Evolutionary conservation across 2,113 vertebrate genomes (phyloP), one percentile per base, ranked within the genome.

Genomic region (Amblyornis subalaris): DNA sequence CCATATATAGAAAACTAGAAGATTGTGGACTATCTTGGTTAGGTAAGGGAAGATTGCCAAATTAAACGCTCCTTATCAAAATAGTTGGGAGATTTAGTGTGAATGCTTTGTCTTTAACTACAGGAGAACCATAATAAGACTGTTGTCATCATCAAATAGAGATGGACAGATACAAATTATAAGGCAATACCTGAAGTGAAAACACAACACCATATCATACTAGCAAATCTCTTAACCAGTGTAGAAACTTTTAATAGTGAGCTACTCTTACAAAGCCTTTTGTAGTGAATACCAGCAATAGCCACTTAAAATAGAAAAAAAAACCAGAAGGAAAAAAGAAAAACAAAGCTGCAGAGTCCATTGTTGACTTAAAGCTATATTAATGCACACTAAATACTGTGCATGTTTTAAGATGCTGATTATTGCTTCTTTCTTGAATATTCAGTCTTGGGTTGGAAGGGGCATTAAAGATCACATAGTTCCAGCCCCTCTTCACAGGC

Each of bases 291-390:
- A 58, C 6, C 14, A 25, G 21, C 45, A 83, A 71, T 23, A 40
- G 40, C 5, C 3, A 12, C 10, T 15, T 55, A 50, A 24, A 29
- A 1, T 22, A 38, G 24, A 1, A 11, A 53, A 24, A 16, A 1
- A 31, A 29, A 25, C 2, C 4, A 12, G 11, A 8, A 31, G 13
- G 33, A 21, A 11, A 21, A 11, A 31, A 8, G 9, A 4, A 8
- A 19, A 51, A 24, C 51, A 45, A 36, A 19, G 0, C 18, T 64
- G 7, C n/a, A 23, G 26, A 67, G 6, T 45, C 75, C 62, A 26
- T 3, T 44, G 6, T 53, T 67, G 21, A 28, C 16, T 78, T 75
- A 44, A 60, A 18, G 31, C 2, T 71, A 3, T n/a, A 29, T 55
- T 47, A 55, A 21, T 5, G 42, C 19, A 55, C 19, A 35, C 2